Base-by-base conservation (phyloP, 1,140 invertebrate species). In the Halesus radiatus region DNA sequence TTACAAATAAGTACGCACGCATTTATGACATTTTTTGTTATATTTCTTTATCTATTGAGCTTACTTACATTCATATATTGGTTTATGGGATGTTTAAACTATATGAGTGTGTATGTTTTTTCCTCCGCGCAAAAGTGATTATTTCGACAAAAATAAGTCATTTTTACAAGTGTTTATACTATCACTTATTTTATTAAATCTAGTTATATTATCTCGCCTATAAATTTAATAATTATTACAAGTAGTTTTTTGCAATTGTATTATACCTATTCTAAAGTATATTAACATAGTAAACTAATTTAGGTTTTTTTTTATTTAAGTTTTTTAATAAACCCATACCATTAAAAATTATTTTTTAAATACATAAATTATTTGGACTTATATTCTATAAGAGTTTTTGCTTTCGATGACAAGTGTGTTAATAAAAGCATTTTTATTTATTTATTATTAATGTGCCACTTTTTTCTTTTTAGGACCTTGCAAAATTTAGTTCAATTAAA, bases 231-330 rank as follows among this genome's bases (percentile, higher is more conserved):
- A 32, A 37, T 37, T 6, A 37, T 37, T 45, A 10, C 37, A 13
- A 66, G 29, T 66, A 66, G 29, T 66, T 10, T 66, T 66, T 26
- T 66, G 29, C 62, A 37, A 66, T 29, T 66, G 62, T 66, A 29
- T 29, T 29, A 29, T 66, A 66, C 23, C 62, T 29, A 66, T 66
- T 66, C 29, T 26, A 66, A 26, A 32, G 3, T 60, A 45, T 60
- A 60, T 60, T 23, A 60, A 60, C 18, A 10, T 60, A 22, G 56
- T 20, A 20, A 20, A 8, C 37, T 45, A 45, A 45, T 45, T 45
- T 45, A 45, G 10, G 8, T 13, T 45, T 13, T 45, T 45, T 45
- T 45, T 45, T 13, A 45, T 45, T 45, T 13, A 45, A 45, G 37
- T 13, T 13, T 45, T 45, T 45, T 5, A 45, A 45, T 45, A 45